Conservation (phyloP, 2,797 vertebrate species). For the Allobates femoralis region DNA sequence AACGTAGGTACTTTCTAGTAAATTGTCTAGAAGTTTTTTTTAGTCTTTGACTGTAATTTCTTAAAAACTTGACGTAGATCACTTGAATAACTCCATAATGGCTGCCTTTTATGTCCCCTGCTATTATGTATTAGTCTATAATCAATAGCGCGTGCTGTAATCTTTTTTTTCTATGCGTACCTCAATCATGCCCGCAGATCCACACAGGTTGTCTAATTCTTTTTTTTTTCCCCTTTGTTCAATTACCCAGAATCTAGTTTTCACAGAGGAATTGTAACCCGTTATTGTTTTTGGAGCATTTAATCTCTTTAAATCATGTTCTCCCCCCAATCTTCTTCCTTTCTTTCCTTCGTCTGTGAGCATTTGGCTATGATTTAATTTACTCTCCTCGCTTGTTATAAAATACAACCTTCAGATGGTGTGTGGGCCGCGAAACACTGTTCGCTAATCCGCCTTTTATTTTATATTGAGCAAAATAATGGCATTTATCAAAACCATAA, state of each 20-base stretch:
- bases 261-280: constrained; percentile 65
- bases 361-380: constrained; percentile 68
- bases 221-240: constrained; percentile 63
- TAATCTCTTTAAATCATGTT: constrained; percentile 63
- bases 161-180: constrained; percentile 67
- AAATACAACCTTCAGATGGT: constrained; percentile 67
- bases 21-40: neutral
- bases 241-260: constrained; percentile 63
- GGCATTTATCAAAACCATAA: constrained; percentile 62
- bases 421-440: constrained; percentile 61
- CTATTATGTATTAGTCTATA: constrained; percentile 28
- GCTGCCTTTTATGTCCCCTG: neutral
- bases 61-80: neutral
- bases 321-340: neutral
- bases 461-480: constrained; percentile 65
- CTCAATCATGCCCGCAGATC: constrained; percentile 50
- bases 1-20: neutral
- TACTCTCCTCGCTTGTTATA: constrained; percentile 65
- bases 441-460: constrained; percentile 65
- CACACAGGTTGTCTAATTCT: constrained; percentile 62
- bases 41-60: neutral
- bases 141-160: constrained; percentile 52
- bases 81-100: neutral
- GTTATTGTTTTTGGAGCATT: constrained; percentile 63
- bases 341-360: constrained; percentile 63